Evolutionary conservation across 2,888 invertebrate genomes (phyloP), one percentile per base, ranked within the genome.

Genomic region (Rhyacophila evoluta): DNA sequence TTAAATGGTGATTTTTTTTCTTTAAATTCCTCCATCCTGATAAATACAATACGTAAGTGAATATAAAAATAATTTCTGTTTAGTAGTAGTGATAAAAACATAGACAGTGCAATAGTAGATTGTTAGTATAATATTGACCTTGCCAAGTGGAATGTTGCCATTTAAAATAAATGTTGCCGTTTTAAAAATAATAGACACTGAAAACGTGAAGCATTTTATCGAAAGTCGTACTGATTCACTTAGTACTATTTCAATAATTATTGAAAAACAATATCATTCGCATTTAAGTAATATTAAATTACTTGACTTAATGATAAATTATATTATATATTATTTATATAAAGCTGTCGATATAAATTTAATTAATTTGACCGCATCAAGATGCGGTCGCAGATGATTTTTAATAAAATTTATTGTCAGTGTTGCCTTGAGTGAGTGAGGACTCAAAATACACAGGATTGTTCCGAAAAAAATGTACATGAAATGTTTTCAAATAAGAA

Each of bases 401-500:
- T 6, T 41, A 12, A 41, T 33, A n/a, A 41, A 15, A 41, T 12
- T n/a, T 25, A 28, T 69, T 36, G 25, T 37, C 72, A 72, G 72
- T 72, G 72, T 72, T 77, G 77, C 77, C 77, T 77, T 68, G 77
- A 71, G 74, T 6, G 19, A 19, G 15, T 6, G 19, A 19, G 15
- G 11, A 55, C 19, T 41, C 41, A 19, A 25, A 55, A 55, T 55
- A 25, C 15, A 55, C 55, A 55, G 15, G 19, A 55, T 25, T 55
- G 19, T 33, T 33, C 6, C 19, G 55, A 55, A 55, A 19, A n/a
- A 33, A 33, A 33, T 33, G 29, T 33, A 33, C 29, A 33, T 33
- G 29, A 41, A 75, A 36, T 68, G 33, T 73, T 55, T 33, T 27
- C 36, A 68, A 29, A 6, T 73, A 8, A 75, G n/a, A 41, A 55